Percentiles rank a stretch among this genome's conserved stretches.
These are phyloP conservation scores for Hydrotaea diabolus DNA, from an alignment of 2,888 invertebrate genomes.

Conservation along the genomic window DNA sequence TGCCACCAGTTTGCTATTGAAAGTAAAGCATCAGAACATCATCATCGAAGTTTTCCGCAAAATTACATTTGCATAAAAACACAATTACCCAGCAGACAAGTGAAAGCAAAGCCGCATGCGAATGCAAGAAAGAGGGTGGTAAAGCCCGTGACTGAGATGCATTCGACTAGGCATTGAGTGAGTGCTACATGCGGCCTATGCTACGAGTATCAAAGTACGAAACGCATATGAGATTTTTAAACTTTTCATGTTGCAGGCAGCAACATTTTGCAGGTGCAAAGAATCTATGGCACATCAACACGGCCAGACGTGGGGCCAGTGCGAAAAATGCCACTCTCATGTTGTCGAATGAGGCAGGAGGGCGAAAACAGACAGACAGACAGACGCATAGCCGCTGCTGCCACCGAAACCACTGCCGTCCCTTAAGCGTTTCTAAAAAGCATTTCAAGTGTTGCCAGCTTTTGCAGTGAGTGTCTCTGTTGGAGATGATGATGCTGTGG, in stretches of 20 bases:
- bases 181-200: background rate
- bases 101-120: background rate
- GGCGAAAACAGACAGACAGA: too few relatives aligned
- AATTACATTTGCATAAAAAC: conserved; percentile 78
- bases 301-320: conserved; percentile 56
- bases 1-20: background rate
- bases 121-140: background rate
- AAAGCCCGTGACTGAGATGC: background rate
- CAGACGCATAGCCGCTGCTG: too few relatives aligned
- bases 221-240: background rate
- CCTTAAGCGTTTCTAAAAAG: conserved; percentile 31
- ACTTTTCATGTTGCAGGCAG: background rate
- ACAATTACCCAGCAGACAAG: conserved; percentile 61
- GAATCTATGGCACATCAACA: background rate
- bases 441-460: conserved; percentile 50
- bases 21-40: conserved; percentile 68
- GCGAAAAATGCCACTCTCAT: conserved; percentile 55
- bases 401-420: background rate
- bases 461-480: too few relatives aligned
- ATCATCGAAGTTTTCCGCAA: conserved; percentile 77
- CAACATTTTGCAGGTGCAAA: background rate
- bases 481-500: too few relatives aligned
- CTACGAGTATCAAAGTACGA: conserved; percentile 27
- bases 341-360: background rate
- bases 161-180: background rate